Conservation (phyloP, 2,888 invertebrate genomes). For the Athrips mouffetella region DNA sequence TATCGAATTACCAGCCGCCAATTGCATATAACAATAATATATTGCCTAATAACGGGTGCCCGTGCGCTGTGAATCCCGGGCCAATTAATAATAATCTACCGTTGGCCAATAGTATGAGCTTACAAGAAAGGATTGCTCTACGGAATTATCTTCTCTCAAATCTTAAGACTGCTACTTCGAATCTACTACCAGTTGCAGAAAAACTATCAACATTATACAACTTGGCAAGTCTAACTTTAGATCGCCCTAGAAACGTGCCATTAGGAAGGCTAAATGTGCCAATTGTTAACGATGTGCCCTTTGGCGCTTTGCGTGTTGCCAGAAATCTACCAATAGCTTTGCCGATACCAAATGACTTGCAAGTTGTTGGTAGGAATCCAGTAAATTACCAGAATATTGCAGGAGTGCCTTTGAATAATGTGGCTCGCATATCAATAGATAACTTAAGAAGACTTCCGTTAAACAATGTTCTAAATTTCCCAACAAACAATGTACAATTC, state of each 20-base stretch:
- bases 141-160: not conserved
- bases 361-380: not conserved
- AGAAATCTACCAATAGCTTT: slow-evolving; percentile 5
- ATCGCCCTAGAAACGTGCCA: not conserved
- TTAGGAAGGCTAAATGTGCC: slow-evolving; percentile 6
- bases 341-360: not conserved
- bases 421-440: not conserved
- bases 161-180: not conserved
- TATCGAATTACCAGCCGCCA: no score
- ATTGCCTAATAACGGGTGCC: not conserved
- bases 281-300: slow-evolving; percentile 6
- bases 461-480: slow-evolving; percentile 14
- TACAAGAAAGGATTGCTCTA: not conserved
- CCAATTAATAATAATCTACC: not conserved
- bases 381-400: not conserved
- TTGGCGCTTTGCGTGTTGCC: slow-evolving; percentile 6
- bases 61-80: not conserved
- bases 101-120: not conserved
- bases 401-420: slow-evolving; percentile 21
- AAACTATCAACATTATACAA: not conserved
- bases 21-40: no score
- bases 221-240: not conserved
- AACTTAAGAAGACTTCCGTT: not conserved
- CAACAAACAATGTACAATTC: slow-evolving; percentile 6
- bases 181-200: not conserved